phyloP scores from a whole-genome alignment of 1,140 invertebrate genomes.

The Neodiprion fabricii region DNA sequence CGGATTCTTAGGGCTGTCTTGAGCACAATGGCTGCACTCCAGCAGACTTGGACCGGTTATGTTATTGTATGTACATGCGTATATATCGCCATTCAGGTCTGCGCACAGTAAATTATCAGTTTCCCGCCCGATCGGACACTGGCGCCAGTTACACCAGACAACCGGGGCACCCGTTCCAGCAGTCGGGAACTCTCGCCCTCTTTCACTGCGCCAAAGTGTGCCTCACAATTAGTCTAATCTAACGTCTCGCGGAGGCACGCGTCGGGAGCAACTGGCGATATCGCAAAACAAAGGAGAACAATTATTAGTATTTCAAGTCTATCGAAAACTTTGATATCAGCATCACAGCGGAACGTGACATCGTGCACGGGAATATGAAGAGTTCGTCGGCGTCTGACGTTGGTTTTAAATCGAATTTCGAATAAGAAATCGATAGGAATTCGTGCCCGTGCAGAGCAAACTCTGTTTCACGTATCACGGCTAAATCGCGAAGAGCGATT shows the following conservation, averaged over 20 bases:
- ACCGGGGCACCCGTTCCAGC: not conserved
- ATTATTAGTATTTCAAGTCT: no score
- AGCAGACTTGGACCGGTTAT: not conserved
- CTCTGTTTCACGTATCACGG: no score
- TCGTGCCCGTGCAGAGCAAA: no score
- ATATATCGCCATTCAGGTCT: not conserved
- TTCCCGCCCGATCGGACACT: constrained; percentile 10
- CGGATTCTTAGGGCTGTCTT: not conserved
- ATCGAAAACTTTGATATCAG: no score
- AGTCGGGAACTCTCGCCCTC: no score
- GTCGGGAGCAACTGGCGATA: no score
- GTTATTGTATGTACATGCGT: not conserved
- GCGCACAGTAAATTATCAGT: constrained; percentile 14
- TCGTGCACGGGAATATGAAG: no score
- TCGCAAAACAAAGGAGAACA: no score
- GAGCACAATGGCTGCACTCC: not conserved
- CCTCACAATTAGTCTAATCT: constrained; percentile 1
- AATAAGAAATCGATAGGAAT: no score
- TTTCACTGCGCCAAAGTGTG: not conserved
- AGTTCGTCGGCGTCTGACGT: no score
- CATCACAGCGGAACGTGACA: no score
- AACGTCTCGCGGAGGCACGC: not conserved
- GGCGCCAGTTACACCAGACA: constrained; percentile 10
- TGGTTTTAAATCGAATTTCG: no score
- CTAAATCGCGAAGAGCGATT: constrained; percentile 22